Percentiles rank a stretch among this genome's conserved stretches.
These are phyloP conservation scores for Cebus imitator DNA, from an alignment of 2,113 vertebrate species.

Conservation along the genomic window DNA sequence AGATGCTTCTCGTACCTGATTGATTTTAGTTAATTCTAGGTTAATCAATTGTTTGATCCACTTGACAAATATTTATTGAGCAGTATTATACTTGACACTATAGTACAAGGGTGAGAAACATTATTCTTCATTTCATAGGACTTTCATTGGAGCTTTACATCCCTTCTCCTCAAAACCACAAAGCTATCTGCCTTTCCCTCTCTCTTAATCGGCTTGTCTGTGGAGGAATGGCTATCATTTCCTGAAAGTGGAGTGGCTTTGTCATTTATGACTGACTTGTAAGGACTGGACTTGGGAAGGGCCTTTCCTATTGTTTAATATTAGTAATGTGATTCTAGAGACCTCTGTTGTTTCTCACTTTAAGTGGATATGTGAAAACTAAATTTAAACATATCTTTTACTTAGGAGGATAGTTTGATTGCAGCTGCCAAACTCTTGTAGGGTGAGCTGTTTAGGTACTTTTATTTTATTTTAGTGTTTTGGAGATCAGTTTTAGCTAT, in stretches of 20 bases:
- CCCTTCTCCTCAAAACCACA: not conserved
- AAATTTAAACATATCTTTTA: constrained; percentile 25
- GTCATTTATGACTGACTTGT: not conserved
- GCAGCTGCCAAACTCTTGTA: constrained; percentile 47
- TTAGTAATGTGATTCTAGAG: not conserved
- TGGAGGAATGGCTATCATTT: not conserved
- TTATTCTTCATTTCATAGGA: not conserved
- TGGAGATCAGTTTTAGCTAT: constrained; percentile 61
- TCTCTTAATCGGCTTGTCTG: not conserved
- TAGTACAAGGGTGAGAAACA: not conserved
- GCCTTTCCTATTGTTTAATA: not conserved
- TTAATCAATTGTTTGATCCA: not conserved
- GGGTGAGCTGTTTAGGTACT: not conserved
- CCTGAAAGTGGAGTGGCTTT: not conserved
- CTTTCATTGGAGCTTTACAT: not conserved
- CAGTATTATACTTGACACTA: not conserved
- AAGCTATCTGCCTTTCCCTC: not conserved
- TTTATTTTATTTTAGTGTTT: constrained; percentile 65
- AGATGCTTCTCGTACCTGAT: not conserved
- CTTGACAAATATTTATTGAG: constrained; percentile 8
- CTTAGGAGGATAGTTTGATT: not conserved
- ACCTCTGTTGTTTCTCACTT: not conserved
- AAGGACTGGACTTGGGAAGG: not conserved
- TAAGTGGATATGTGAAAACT: not conserved
- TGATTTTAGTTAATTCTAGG: not conserved